Evolutionary conservation across 2,797 vertebrate genomes (phyloP).

Genomic region (Notamacropus eugenii): DNA sequence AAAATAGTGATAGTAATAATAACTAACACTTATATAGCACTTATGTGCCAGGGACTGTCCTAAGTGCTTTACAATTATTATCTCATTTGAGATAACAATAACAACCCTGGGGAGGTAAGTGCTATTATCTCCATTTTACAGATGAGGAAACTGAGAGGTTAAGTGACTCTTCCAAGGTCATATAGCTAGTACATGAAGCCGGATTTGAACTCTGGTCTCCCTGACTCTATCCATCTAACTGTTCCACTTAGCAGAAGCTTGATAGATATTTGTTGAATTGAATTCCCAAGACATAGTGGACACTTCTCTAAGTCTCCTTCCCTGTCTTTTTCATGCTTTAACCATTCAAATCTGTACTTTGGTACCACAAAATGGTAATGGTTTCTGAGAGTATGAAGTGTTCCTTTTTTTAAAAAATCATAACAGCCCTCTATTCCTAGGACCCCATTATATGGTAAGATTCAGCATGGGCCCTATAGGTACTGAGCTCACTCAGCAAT

Average conservation of each 20-base stretch:
- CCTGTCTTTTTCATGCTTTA: background rate
- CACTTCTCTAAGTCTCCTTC: background rate
- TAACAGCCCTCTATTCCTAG: background rate
- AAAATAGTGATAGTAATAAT: too few relatives aligned
- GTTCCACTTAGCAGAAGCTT: background rate
- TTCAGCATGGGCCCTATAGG: background rate
- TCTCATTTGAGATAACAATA: too few relatives aligned
- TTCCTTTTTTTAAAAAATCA: background rate
- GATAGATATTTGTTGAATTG: background rate
- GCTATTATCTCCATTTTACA: too few relatives aligned
- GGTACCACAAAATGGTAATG: background rate
- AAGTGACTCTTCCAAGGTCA: too few relatives aligned
- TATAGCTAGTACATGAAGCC: too few relatives aligned
- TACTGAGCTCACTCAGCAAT: background rate
- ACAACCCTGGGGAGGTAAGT: too few relatives aligned
- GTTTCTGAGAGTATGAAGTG: background rate
- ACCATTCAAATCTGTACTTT: background rate
- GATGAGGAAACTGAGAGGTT: too few relatives aligned
- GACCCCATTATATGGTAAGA: background rate
- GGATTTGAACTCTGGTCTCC: too few relatives aligned
- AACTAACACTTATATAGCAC: too few relatives aligned
- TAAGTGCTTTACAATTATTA: too few relatives aligned
- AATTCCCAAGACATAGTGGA: background rate
- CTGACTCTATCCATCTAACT: background rate
- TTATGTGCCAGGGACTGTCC: too few relatives aligned